Conservation (phyloP, 1,140 invertebrate genomes). For the Arctopsyche grandis region DNA sequence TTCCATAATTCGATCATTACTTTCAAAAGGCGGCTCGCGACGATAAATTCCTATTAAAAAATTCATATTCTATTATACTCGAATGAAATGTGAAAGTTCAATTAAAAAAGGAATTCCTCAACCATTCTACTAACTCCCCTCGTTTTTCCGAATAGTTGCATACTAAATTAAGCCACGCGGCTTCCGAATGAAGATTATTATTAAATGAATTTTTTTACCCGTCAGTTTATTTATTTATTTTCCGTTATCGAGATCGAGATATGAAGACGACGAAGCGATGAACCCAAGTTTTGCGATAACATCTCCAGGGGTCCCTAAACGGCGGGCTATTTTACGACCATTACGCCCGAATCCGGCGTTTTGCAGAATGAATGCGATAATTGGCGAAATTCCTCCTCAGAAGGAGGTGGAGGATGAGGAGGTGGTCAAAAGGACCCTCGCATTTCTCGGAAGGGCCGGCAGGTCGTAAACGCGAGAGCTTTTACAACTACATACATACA, state of each 20-base stretch:
- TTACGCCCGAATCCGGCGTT: neutral
- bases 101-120: neutral
- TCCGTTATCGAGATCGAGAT: neutral
- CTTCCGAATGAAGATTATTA: neutral
- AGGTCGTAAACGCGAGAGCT: too few species aligned
- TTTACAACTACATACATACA: too few species aligned
- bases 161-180: neutral
- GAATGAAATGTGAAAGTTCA: slow-evolving; percentile 16
- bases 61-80: neutral
- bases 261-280: neutral
- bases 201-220: too few species aligned
- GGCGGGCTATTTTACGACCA: neutral
- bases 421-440: too few species aligned
- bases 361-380: neutral
- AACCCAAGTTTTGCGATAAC: neutral
- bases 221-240: neutral
- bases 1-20: slow-evolving; percentile 2
- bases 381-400: neutral
- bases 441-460: too few species aligned
- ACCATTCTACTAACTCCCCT: too few species aligned
- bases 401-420: too few species aligned
- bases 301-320: neutral
- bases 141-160: neutral
- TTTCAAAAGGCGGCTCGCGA: too few species aligned
- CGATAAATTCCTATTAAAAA: too few species aligned